Percentiles rank a stretch among this genome's conserved stretches.
These are phyloP conservation scores for Drosophila gaucha DNA, from an alignment of 2,888 invertebrate species.

Conservation along the genomic window DNA sequence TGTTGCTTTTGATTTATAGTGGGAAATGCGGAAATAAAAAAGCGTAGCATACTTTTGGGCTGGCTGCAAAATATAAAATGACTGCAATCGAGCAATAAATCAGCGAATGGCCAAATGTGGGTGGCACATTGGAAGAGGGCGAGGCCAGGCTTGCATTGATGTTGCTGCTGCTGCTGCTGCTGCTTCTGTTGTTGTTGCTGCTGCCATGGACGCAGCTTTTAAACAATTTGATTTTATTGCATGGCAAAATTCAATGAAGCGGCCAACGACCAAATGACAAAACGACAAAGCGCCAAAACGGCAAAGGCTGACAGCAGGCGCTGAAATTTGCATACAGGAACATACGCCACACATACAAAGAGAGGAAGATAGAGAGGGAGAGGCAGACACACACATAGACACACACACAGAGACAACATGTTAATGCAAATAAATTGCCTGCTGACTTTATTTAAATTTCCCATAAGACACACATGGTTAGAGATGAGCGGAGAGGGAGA, in stretches of 20 bases:
- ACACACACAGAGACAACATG: slow-evolving; percentile 61
- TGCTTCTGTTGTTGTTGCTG: slow-evolving; percentile 11
- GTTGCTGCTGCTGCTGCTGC: slow-evolving; percentile 20
- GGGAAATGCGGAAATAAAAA: slow-evolving; percentile 61
- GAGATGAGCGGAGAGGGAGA: neutral
- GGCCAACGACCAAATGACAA: slow-evolving; percentile 65
- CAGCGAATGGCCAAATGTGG: slow-evolving; percentile 69
- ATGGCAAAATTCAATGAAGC: slow-evolving; percentile 78
- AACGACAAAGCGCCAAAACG: slow-evolving; percentile 41
- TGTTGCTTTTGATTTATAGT: slow-evolving; percentile 75
- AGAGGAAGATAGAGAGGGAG: slow-evolving; percentile 3
- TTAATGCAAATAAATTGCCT: slow-evolving; percentile 81
- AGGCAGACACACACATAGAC: slow-evolving; percentile 9
- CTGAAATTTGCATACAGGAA: slow-evolving; percentile 71
- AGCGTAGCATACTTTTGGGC: slow-evolving; percentile 67
- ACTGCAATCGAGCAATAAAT: slow-evolving; percentile 66
- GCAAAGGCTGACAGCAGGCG: slow-evolving; percentile 73
- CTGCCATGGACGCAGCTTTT: slow-evolving; percentile 55
- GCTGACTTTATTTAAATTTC: slow-evolving; percentile 80
- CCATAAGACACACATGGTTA: slow-evolving; percentile 70
- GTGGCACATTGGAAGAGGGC: slow-evolving; percentile 50
- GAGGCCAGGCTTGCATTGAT: slow-evolving; percentile 42
- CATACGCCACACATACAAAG: slow-evolving; percentile 51
- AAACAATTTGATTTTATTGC: slow-evolving; percentile 76
- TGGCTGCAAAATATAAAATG: slow-evolving; percentile 16